Percentiles rank a stretch among this genome's conserved stretches.
Evolutionary conservation across 2,888 invertebrate genomes (phyloP).

Genomic region (Zeuzera pyrina): DNA sequence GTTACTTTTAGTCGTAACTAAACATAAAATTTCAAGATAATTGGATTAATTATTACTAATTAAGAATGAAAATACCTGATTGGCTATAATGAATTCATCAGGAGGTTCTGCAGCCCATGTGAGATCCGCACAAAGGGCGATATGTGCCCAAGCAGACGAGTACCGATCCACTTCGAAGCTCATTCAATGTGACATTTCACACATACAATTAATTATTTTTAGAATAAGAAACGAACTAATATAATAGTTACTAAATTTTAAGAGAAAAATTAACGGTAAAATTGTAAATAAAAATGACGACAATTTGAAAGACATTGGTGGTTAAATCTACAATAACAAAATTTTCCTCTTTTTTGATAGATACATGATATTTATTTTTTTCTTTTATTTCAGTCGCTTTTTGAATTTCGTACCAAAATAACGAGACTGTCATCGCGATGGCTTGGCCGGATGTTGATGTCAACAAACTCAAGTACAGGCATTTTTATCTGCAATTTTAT

Average conservation of each 20-base stretch:
- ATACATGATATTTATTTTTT: constrained; percentile 50
- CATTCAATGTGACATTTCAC: constrained; percentile 70
- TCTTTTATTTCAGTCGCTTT: constrained; percentile 61
- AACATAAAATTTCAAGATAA: no score
- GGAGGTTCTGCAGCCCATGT: constrained; percentile 65
- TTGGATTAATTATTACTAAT: no score
- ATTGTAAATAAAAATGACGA: constrained; percentile 64
- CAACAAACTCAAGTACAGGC: no score
- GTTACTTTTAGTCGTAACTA: no score
- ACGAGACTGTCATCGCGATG: constrained; percentile 60
- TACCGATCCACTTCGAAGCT: constrained; percentile 67
- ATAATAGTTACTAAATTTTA: constrained; percentile 61
- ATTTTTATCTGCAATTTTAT: no score
- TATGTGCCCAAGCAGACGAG: constrained; percentile 65
- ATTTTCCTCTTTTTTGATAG: constrained; percentile 68
- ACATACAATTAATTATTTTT: constrained; percentile 58
- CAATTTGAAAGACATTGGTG: constrained; percentile 67
- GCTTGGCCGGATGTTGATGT: constrained; percentile 26
- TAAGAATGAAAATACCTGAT: no score
- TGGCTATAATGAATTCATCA: constrained; percentile 64
- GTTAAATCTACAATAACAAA: constrained; percentile 68
- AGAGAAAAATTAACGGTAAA: constrained; percentile 61
- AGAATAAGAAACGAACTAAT: constrained; percentile 55
- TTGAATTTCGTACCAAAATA: constrained; percentile 52
- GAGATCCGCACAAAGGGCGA: constrained; percentile 69